Conservation (phyloP, 2,113 vertebrate species). For the Guaruba guarouba region DNA sequence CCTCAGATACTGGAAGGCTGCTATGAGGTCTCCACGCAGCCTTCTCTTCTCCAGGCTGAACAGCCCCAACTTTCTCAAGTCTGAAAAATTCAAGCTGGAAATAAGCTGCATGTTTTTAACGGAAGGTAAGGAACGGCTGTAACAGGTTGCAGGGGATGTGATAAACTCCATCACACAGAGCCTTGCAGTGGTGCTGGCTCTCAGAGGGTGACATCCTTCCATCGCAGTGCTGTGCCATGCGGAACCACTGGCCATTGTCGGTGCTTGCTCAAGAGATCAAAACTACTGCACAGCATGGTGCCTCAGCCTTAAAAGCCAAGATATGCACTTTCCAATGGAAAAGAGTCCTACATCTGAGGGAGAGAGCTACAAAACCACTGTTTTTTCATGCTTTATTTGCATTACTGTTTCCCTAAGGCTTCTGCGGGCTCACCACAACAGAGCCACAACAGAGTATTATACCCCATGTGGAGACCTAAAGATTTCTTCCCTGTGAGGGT, state of each 20-base stretch:
- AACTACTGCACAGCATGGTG: neutral
- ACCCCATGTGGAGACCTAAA: neutral
- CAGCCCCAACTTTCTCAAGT: neutral
- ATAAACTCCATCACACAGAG: fast-evolving
- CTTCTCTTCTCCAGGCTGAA: no score
- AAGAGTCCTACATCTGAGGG: neutral
- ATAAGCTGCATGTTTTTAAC: neutral
- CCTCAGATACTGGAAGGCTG: no score
- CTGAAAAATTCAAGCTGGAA: neutral
- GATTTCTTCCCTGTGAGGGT: neutral
- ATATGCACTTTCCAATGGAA: fast-evolving
- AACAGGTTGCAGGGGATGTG: neutral
- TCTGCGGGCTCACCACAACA: neutral
- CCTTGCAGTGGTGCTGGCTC: neutral
- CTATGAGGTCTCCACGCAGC: no score
- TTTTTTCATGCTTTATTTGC: neutral
- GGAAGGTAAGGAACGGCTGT: neutral
- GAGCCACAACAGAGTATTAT: fast-evolving
- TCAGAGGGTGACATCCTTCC: fast-evolving
- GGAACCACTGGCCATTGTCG: fast-evolving
- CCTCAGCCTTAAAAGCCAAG: neutral
- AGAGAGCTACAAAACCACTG: neutral
- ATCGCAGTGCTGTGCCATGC: fast-evolving
- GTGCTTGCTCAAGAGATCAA: fast-evolving
- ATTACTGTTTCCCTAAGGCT: fast-evolving